Conservation (phyloP, 2,113 vertebrate species). For the Pelodiscus sinensis region DNA sequence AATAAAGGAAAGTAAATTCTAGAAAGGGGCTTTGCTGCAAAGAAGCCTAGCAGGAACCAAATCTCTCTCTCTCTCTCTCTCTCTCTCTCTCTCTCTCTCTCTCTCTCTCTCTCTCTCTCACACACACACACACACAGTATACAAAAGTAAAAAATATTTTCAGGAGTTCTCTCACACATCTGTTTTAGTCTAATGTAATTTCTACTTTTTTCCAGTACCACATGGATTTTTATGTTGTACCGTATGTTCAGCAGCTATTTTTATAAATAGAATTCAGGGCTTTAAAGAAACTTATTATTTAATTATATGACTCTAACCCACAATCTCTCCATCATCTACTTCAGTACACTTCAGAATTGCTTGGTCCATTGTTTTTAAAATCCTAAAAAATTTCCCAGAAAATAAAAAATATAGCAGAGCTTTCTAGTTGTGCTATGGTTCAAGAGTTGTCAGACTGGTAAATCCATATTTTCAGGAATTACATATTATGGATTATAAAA, state of each 20-base stretch:
- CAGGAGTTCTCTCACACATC: conserved; percentile 72
- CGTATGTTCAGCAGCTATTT: conserved; percentile 67
- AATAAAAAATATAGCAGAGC: not conserved
- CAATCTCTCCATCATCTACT: conserved; percentile 19
- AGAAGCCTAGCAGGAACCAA: conserved; percentile 79
- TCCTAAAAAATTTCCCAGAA: not conserved
- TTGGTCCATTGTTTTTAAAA: not conserved
- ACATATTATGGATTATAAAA: not conserved
- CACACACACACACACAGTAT: conserved; percentile 61
- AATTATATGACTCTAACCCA: conserved; percentile 43
- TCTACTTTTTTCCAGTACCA: conserved; percentile 56
- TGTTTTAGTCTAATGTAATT: conserved; percentile 68
- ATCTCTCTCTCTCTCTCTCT: conserved; percentile 80
- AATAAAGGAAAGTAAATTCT: conserved; percentile 91
- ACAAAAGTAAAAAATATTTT: conserved; percentile 69
- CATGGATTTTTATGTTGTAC: conserved; percentile 56
- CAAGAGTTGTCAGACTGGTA: conserved; percentile 24
- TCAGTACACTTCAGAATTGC: not conserved
- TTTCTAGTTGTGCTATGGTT: accelerated
- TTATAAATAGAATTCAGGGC: conserved; percentile 59
- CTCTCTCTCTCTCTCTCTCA: conserved; percentile 66
- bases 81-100: conserved; percentile 66
- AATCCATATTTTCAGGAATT: not conserved
- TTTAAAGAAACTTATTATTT: conserved; percentile 68
- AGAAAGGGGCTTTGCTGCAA: conserved; percentile 86